Conservation (phyloP, 2,888 invertebrate species). For the Lycaena phlaeas region DNA sequence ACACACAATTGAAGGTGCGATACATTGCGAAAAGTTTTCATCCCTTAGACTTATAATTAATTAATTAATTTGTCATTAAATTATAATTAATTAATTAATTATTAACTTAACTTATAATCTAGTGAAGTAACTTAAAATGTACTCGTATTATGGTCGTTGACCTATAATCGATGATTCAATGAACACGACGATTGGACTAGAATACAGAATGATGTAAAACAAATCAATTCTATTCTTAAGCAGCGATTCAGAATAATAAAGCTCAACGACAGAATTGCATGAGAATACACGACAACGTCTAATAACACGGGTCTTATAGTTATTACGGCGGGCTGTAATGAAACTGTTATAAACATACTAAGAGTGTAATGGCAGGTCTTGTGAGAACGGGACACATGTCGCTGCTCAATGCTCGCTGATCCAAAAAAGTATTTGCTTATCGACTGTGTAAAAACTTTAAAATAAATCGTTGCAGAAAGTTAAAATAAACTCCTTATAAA, state of each 20-base stretch:
- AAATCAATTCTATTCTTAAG: background rate
- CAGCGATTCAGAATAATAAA: background rate
- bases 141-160: background rate
- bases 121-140: background rate
- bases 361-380: conserved; percentile 34
- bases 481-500: no score
- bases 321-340: conserved; percentile 42
- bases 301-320: conserved; percentile 14
- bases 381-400: conserved; percentile 45
- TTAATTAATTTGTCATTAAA: no score
- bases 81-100: no score
- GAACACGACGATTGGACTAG: background rate
- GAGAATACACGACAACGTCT: background rate
- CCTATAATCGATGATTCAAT: no score
- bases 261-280: background rate
- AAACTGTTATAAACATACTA: conserved; percentile 47
- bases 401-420: conserved; percentile 4
- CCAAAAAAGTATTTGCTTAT: background rate
- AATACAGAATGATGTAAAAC: background rate
- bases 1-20: no score
- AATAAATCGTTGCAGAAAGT: background rate
- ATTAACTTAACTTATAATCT: background rate
- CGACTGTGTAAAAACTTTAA: no score
- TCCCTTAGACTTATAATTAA: no score
- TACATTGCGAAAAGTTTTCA: background rate